These are phyloP conservation scores for Zosterops hypoxanthus DNA, from an alignment of 2,113 vertebrate species.

Conservation along the genomic window DNA sequence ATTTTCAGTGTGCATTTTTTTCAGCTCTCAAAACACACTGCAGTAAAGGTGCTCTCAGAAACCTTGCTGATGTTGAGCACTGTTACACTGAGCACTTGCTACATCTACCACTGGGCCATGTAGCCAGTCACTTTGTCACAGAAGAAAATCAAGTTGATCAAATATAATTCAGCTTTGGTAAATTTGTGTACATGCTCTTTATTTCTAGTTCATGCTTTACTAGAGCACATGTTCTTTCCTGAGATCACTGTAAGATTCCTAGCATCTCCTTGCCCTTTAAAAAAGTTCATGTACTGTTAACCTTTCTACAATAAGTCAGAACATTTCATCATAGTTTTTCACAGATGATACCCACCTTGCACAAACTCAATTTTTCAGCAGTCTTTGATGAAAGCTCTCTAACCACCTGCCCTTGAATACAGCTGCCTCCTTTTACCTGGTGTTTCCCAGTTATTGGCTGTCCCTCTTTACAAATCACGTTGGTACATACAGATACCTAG, in stretches of 20 bases:
- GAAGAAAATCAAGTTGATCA: neutral
- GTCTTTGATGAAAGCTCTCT: neutral
- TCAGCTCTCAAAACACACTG: neutral
- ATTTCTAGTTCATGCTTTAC: neutral
- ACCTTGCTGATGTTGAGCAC: neutral
- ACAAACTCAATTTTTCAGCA: neutral
- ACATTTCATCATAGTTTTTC: neutral
- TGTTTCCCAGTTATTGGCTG: neutral
- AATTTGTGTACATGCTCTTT: neutral
- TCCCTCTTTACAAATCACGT: neutral
- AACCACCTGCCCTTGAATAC: neutral
- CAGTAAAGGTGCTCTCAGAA: neutral
- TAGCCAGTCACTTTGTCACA: neutral
- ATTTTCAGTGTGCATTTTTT: neutral
- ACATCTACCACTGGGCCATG: neutral
- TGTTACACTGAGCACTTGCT: neutral
- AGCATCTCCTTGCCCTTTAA: neutral
- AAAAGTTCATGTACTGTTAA: neutral
- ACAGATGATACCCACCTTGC: neutral
- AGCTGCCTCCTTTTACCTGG: neutral
- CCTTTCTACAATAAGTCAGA: neutral
- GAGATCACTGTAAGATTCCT: neutral
- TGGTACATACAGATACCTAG: neutral
- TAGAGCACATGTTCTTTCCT: neutral
- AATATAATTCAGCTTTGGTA: neutral